phyloP scores from a whole-genome alignment of 1,140 invertebrate genomes.

The Microplitis mediator region DNA sequence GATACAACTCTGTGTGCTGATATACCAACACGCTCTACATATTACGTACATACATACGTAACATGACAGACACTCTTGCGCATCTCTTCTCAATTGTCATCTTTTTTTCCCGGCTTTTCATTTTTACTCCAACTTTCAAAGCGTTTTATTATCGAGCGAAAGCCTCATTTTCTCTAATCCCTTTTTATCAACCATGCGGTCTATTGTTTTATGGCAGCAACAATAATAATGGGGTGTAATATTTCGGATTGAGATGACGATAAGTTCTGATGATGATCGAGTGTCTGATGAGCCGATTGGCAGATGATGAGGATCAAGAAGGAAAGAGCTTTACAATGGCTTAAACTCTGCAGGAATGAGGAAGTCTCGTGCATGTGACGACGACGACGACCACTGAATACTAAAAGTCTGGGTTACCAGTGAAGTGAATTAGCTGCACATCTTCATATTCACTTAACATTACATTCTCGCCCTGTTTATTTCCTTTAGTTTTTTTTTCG shows the following conservation, averaged over 20 bases:
- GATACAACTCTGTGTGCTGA: not conserved
- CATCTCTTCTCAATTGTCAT: not conserved
- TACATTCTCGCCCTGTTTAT: not conserved
- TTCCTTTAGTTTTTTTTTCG: too few species aligned
- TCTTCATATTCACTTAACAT: not conserved
- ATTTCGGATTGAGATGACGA: not conserved
- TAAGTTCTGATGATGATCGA: not conserved
- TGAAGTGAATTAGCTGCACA: not conserved
- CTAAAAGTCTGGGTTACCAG: constrained; percentile 17
- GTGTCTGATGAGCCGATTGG: not conserved
- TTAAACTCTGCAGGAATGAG: constrained; percentile 3
- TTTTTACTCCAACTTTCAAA: too few species aligned
- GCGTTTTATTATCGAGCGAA: too few species aligned
- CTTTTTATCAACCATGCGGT: not conserved
- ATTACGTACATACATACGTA: too few species aligned
- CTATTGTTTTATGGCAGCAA: not conserved
- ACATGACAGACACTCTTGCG: not conserved
- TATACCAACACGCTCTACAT: constrained; percentile 9
- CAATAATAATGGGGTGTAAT: too few species aligned
- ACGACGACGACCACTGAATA: constrained; percentile 8
- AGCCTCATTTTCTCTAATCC: not conserved
- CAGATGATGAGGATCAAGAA: not conserved
- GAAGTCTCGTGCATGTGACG: constrained; percentile 3
- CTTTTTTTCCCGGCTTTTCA: too few species aligned
- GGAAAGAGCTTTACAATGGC: constrained; percentile 6